phyloP scores from a whole-genome alignment of 2,888 invertebrate species.

The Tanytarsus gracilentus region DNA sequence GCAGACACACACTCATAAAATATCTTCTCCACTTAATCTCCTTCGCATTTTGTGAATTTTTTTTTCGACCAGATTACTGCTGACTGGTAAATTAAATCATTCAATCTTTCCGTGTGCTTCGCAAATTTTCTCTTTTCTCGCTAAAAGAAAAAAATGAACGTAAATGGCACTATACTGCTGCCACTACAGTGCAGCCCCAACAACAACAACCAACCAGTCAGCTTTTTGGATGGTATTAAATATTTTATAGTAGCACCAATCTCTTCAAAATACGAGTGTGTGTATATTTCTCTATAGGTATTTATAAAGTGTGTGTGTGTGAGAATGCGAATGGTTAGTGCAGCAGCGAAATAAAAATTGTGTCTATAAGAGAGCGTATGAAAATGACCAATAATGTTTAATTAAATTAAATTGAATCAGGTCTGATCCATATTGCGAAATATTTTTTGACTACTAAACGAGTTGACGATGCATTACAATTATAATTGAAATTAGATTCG shows the following conservation, averaged over 20 bases:
- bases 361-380: no score
- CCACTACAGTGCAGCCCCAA: not conserved
- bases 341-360: no score
- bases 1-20: not conserved
- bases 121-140: conserved; percentile 23
- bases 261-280: not conserved
- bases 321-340: no score
- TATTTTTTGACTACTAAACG: not conserved
- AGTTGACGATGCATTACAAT: no score
- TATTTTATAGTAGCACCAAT: conserved; percentile 11
- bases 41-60: not conserved
- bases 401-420: conserved; percentile 12
- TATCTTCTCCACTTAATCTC: not conserved
- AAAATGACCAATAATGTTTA: conserved; percentile 11
- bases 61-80: not conserved
- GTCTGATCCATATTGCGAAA: conserved; percentile 10
- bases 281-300: no score
- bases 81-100: conserved; percentile 2
- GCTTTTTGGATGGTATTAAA: no score
- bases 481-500: no score
- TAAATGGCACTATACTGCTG: conserved; percentile 16
- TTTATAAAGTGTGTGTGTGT: not conserved
- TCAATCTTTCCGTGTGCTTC: conserved; percentile 3
- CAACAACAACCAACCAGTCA: no score
- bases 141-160: conserved; percentile 13